phyloP scores from a whole-genome alignment of 2,113 vertebrate species.

The Mohoua ochrocephala region DNA sequence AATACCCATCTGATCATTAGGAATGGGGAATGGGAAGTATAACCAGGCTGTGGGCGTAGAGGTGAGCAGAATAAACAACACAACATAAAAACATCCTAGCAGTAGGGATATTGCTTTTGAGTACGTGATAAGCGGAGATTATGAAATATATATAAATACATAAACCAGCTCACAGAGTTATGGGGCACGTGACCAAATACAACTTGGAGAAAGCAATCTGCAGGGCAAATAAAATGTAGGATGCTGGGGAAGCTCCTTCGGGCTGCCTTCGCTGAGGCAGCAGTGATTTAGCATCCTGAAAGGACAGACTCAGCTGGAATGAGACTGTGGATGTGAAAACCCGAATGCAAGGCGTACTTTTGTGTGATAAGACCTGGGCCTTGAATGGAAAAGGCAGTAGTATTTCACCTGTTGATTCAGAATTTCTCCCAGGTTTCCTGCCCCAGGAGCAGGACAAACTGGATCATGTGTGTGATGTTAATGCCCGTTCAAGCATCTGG shows the following conservation, averaged over 20 bases:
- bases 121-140: not conserved
- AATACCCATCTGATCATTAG: not conserved
- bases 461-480: not conserved
- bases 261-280: not conserved
- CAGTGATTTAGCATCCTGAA: not conserved
- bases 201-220: not conserved
- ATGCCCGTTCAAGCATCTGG: not conserved
- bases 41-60: not conserved
- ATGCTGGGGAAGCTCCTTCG: not conserved
- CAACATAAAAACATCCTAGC: not conserved
- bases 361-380: not conserved
- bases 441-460: not conserved
- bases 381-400: not conserved
- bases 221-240: not conserved
- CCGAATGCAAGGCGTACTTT: not conserved
- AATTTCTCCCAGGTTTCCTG: not conserved
- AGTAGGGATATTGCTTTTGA: not conserved
- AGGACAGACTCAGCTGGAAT: not conserved
- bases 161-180: not conserved
- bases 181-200: accelerated
- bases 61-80: not conserved
- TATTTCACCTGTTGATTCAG: not conserved
- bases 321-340: not conserved
- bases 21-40: not conserved
- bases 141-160: not conserved